These are phyloP conservation scores for Dicaeum eximium DNA, from an alignment of 2,113 vertebrate species.

Conservation along the genomic window DNA sequence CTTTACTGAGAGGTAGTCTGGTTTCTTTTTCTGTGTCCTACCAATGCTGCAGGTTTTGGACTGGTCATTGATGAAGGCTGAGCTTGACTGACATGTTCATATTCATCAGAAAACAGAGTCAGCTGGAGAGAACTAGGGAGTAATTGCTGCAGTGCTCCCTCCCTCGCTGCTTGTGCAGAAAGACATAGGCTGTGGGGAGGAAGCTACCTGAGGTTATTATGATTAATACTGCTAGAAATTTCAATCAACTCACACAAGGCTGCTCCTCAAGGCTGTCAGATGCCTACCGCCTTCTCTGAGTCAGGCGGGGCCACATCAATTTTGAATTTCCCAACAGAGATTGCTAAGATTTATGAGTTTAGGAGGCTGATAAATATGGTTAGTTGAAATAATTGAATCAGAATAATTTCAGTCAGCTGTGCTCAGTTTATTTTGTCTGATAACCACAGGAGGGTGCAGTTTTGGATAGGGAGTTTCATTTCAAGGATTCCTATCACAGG, in stretches of 20 bases:
- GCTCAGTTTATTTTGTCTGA: neutral
- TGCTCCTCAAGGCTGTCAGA: slow-evolving; percentile 57
- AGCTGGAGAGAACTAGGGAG: neutral
- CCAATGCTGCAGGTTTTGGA: neutral
- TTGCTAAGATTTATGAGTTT: slow-evolving; percentile 59
- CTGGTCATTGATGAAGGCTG: neutral
- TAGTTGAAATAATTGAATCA: slow-evolving; percentile 58
- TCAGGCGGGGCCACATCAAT: slow-evolving; percentile 45
- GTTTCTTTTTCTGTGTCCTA: neutral
- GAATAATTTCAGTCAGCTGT: slow-evolving; percentile 43
- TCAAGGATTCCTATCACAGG: neutral
- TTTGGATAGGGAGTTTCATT: slow-evolving; percentile 9
- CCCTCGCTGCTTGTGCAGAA: neutral
- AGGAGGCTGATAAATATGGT: slow-evolving; percentile 52
- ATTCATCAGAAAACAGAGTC: neutral
- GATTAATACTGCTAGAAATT: slow-evolving; percentile 63
- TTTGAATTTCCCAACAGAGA: slow-evolving; percentile 46
- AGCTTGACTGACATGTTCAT: neutral
- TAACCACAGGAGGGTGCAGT: slow-evolving; percentile 49
- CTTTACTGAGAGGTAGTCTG: neutral
- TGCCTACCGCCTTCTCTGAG: slow-evolving; percentile 28
- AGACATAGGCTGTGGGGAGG: neutral
- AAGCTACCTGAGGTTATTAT: slow-evolving; percentile 64
- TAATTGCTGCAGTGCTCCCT: slow-evolving; percentile 5
- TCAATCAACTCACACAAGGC: slow-evolving; percentile 49